These are phyloP conservation scores for Hyles lineata DNA, from an alignment of 2,888 invertebrate species.

Conservation along the genomic window DNA sequence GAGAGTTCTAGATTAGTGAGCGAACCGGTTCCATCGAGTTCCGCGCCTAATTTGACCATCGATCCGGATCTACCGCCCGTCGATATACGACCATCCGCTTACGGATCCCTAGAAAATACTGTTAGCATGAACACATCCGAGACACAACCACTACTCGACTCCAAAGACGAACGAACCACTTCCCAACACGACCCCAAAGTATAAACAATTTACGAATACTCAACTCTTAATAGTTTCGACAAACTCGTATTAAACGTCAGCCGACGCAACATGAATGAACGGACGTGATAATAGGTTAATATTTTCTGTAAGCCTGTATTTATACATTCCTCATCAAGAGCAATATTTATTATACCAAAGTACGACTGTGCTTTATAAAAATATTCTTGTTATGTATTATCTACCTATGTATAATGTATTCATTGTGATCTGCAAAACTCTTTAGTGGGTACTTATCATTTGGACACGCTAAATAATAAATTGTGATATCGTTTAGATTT, in stretches of 20 bases:
- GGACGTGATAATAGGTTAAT: slow-evolving; percentile 34
- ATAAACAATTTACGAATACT: slow-evolving; percentile 42
- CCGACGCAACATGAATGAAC: background rate
- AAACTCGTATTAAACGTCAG: background rate
- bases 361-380: slow-evolving; percentile 35
- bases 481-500: slow-evolving; percentile 58
- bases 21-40: slow-evolving; percentile 63
- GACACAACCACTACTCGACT: slow-evolving; percentile 63
- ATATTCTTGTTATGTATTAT: slow-evolving; percentile 36
- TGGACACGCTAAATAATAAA: slow-evolving; percentile 43
- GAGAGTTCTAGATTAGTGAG: slow-evolving; percentile 82
- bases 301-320: slow-evolving; percentile 32
- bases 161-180: slow-evolving; percentile 41
- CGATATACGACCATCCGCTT: slow-evolving; percentile 66
- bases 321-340: slow-evolving; percentile 41
- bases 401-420: slow-evolving; percentile 40
- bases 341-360: slow-evolving; percentile 44
- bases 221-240: background rate
- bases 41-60: slow-evolving; percentile 66
- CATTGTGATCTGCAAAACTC: slow-evolving; percentile 47
- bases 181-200: slow-evolving; percentile 58
- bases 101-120: slow-evolving; percentile 74
- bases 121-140: slow-evolving; percentile 61
- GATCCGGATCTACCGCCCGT: slow-evolving; percentile 62
- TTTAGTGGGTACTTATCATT: slow-evolving; percentile 43